phyloP scores from a whole-genome alignment of 2,888 invertebrate genomes.

The Caenorhabditis sp. region DNA sequence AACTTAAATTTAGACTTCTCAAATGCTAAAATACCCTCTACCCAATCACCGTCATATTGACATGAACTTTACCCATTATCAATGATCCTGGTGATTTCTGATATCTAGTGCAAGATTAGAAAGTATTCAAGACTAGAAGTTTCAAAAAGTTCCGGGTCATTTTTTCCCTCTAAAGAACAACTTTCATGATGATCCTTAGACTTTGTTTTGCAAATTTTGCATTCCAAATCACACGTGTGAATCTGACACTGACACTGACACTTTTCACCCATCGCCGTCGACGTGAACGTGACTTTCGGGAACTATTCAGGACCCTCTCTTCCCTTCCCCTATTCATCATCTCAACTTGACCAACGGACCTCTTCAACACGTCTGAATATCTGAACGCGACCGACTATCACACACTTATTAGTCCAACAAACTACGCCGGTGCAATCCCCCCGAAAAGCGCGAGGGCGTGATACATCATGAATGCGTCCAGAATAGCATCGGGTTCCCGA shows the following conservation, averaged over 20 bases:
- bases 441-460: slow-evolving; percentile 43
- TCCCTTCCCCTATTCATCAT: not conserved
- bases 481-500: slow-evolving; percentile 48
- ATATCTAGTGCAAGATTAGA: not conserved
- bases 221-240: not conserved
- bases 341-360: slow-evolving; percentile 13
- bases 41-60: no score
- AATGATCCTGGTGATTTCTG: no score
- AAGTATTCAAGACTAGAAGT: not conserved
- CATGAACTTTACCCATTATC: no score
- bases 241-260: not conserved
- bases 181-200: no score
- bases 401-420: slow-evolving; percentile 46
- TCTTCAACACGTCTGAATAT: slow-evolving; percentile 23
- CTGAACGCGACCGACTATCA: slow-evolving; percentile 39
- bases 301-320: slow-evolving; percentile 2
- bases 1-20: no score
- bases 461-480: slow-evolving; percentile 50
- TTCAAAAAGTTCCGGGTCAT: not conserved
- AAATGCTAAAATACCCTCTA: no score
- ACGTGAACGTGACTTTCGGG: slow-evolving; percentile 42
- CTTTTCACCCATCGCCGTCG: not conserved
- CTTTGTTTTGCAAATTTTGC: no score
- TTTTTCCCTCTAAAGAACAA: not conserved
- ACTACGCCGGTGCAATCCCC: not conserved